Evolutionary conservation across 1,140 invertebrate species (phyloP).

Genomic region (Cotesia typhae): DNA sequence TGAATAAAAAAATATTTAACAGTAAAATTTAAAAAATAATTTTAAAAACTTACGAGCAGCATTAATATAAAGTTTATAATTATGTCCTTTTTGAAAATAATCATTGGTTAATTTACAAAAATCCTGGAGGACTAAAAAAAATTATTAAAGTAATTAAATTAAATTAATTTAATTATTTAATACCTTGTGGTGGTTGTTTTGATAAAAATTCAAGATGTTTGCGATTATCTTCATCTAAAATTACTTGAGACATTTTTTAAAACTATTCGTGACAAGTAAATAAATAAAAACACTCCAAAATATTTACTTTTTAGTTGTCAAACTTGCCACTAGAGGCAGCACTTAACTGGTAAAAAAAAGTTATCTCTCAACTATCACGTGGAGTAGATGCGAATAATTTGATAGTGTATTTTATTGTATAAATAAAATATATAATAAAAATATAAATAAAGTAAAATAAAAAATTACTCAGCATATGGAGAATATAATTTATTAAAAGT

Average conservation of each 20-base stretch:
- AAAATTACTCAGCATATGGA: too few species aligned
- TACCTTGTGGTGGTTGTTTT: conserved; percentile 53
- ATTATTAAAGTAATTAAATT: not conserved
- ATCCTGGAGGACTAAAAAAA: conserved; percentile 69
- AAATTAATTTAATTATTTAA: conserved; percentile 7
- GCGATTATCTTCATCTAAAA: conserved; percentile 37
- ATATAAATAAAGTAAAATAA: too few species aligned
- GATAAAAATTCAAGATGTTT: conserved; percentile 53
- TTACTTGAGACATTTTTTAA: not conserved
- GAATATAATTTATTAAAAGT: too few species aligned
- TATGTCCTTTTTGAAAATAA: conserved; percentile 71
- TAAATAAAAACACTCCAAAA: not conserved
- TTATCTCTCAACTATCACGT: too few species aligned
- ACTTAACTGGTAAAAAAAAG: too few species aligned
- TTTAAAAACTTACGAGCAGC: conserved; percentile 65
- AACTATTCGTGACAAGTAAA: too few species aligned
- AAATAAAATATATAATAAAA: too few species aligned
- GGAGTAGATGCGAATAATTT: too few species aligned
- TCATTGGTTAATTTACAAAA: conserved; percentile 73
- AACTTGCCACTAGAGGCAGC: too few species aligned
- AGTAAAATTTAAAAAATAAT: not conserved
- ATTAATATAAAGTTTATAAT: conserved; percentile 68
- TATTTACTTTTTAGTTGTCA: too few species aligned
- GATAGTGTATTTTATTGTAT: too few species aligned
- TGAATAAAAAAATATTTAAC: not conserved